Percentiles rank a stretch among this genome's conserved stretches.
Evolutionary conservation across 2,797 vertebrate genomes (phyloP).

Genomic region (Dipus sagitta): DNA sequence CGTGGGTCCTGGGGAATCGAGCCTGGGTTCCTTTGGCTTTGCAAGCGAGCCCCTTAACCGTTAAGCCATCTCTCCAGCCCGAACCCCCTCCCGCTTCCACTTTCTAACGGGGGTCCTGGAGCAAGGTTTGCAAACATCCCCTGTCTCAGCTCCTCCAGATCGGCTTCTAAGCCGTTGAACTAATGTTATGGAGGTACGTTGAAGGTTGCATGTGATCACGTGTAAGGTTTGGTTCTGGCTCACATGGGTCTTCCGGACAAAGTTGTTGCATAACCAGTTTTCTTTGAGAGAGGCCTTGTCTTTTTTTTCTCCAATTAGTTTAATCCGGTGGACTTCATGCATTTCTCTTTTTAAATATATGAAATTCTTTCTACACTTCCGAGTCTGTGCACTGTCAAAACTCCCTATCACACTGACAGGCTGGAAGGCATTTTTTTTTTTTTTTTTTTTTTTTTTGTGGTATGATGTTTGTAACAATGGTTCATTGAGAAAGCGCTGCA

Average conservation of each 20-base stretch:
- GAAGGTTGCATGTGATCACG: background rate
- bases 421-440: background rate
- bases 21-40: too few species aligned
- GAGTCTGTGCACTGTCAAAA: constrained; percentile 31
- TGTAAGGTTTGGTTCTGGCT: background rate
- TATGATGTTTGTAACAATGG: constrained; percentile 66
- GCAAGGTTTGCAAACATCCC: background rate
- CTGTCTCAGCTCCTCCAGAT: background rate
- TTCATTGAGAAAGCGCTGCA: constrained; percentile 66
- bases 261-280: constrained; percentile 28
- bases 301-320: constrained; percentile 15
- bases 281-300: constrained; percentile 60
- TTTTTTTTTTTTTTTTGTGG: background rate
- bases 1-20: too few species aligned
- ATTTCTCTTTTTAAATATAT: background rate
- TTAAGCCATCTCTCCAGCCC: too few species aligned
- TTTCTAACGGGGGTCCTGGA: background rate
- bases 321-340: constrained; percentile 34
- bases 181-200: background rate
- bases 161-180: background rate
- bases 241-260: background rate
- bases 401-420: background rate
- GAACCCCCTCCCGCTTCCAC: background rate
- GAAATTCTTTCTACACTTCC: constrained; percentile 59
- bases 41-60: too few species aligned